These are phyloP conservation scores for Trididemnum miniatum DNA, from an alignment of 23 tunicate genomes.

Conservation along the genomic window DNA sequence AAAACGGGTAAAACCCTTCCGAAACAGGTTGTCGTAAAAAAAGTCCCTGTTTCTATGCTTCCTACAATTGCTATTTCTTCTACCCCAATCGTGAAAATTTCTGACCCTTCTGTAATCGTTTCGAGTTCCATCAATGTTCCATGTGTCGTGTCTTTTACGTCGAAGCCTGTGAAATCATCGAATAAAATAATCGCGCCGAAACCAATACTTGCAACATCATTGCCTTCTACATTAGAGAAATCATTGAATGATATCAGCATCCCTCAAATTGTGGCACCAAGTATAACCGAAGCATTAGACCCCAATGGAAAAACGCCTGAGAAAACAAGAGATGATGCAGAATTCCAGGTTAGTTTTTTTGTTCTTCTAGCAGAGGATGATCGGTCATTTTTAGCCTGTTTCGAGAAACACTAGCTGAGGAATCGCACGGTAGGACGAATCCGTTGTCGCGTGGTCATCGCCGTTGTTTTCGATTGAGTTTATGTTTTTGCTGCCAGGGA, in stretches of 20 bases:
- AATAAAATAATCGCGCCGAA: constrained; percentile 11
- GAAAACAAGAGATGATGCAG: background rate
- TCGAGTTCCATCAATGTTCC: background rate
- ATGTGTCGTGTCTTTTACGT: constrained; percentile 21
- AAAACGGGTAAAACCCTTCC: background rate
- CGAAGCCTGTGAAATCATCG: constrained; percentile 9
- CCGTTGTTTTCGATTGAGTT: too few relatives aligned
- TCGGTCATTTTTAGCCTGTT: too few relatives aligned
- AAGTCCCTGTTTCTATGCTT: constrained; percentile 28
- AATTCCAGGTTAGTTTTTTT: constrained; percentile 25
- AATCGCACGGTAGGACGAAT: too few relatives aligned
- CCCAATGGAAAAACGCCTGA: background rate
- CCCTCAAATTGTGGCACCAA: background rate
- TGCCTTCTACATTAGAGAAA: background rate
- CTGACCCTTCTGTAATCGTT: background rate
- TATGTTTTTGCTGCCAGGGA: too few relatives aligned
- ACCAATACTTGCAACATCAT: constrained; percentile 9
- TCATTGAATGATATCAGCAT: background rate
- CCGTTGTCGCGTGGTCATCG: too few relatives aligned
- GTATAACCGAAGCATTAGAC: background rate
- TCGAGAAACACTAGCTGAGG: too few relatives aligned
- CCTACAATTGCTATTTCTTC: constrained; percentile 26
- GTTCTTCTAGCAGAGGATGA: too few relatives aligned
- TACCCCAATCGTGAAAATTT: background rate
- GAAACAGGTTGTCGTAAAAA: constrained; percentile 38